phyloP scores from a whole-genome alignment of 64 coral and sea anemone genomes.

The Pachyseris speciosa region DNA sequence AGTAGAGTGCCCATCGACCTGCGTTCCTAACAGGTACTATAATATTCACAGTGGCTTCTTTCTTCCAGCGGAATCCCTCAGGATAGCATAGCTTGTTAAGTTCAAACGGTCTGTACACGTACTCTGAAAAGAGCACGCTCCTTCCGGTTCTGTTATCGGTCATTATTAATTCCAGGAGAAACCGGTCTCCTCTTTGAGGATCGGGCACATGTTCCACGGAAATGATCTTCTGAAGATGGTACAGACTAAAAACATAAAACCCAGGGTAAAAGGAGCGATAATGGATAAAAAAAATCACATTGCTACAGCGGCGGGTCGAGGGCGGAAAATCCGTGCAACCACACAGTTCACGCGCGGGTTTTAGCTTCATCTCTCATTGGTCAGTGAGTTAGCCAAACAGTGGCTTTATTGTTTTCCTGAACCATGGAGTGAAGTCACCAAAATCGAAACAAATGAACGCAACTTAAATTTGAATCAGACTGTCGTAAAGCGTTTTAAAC shows the following conservation, averaged over 20 bases:
- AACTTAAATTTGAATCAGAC: too few species aligned
- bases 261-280: too few species aligned
- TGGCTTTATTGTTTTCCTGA: too few species aligned
- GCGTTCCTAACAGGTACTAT: constrained; percentile 83
- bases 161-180: constrained; percentile 64
- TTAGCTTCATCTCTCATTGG: too few species aligned
- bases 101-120: constrained; percentile 54
- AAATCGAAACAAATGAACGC: too few species aligned
- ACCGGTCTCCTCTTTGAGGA: constrained; percentile 64
- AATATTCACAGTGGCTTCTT: constrained; percentile 70
- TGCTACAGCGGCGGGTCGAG: too few species aligned
- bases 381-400: too few species aligned
- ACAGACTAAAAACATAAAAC: neutral
- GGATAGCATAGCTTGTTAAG: constrained; percentile 70
- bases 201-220: constrained; percentile 73
- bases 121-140: constrained; percentile 58
- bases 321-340: too few species aligned
- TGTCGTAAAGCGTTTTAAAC: neutral
- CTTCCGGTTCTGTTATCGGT: constrained; percentile 29
- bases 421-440: neutral
- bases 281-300: too few species aligned
- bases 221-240: constrained; percentile 8
- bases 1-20: constrained; percentile 78
- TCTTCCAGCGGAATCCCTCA: constrained; percentile 77
- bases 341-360: too few species aligned